These are phyloP conservation scores for Cotesia glomerata DNA, from an alignment of 1,140 invertebrate genomes.

Conservation along the genomic window DNA sequence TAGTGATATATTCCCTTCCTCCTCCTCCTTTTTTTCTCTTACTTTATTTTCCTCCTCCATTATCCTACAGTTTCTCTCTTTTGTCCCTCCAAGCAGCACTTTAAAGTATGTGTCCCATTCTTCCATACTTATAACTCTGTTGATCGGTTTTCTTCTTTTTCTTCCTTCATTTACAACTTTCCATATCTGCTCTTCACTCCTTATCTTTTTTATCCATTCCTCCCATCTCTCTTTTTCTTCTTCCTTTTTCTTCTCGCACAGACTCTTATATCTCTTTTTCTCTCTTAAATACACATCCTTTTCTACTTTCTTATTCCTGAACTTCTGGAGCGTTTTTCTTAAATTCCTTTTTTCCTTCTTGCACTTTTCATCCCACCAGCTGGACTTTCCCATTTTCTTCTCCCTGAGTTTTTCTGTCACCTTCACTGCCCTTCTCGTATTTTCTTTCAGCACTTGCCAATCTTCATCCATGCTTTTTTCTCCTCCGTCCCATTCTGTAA, in stretches of 20 bases:
- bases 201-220: background rate
- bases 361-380: slow-evolving; percentile 17
- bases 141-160: background rate
- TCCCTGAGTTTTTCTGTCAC: background rate
- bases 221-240: background rate
- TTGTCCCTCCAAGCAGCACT: background rate
- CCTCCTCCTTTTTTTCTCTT: slow-evolving; percentile 8
- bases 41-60: slow-evolving; percentile 1
- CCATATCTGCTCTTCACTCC: slow-evolving; percentile 1
- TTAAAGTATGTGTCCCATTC: slow-evolving; percentile 3
- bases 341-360: background rate
- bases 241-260: slow-evolving; percentile 6
- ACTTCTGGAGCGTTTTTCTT: too few species aligned
- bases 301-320: background rate
- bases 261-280: background rate
- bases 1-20: background rate
- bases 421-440: background rate
- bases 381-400: background rate
- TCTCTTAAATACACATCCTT: background rate
- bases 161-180: too few species aligned
- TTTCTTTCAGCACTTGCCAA: background rate
- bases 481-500: background rate
- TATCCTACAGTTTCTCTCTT: slow-evolving; percentile 7
- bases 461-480: background rate
- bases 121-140: background rate